phyloP scores from a whole-genome alignment of 2,113 vertebrate genomes.

The Nanger granti region DNA sequence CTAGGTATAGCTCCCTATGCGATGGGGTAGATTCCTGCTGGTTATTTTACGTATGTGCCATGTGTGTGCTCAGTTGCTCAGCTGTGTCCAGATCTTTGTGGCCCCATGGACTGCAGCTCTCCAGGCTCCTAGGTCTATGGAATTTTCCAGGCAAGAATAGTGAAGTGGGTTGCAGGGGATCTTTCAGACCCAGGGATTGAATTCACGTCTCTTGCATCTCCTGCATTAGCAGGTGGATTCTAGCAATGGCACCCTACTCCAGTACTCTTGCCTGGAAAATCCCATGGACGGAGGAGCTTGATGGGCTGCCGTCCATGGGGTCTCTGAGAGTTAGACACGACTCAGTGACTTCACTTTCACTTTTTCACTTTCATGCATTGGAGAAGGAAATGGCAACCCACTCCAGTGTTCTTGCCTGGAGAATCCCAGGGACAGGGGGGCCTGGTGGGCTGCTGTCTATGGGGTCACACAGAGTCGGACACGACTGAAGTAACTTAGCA shows the following conservation, averaged over 20 bases:
- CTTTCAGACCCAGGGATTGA: background rate
- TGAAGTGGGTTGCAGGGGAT: background rate
- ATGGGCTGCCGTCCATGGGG: too few relatives aligned
- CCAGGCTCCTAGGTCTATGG: background rate
- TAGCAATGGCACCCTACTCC: background rate
- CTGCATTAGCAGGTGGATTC: background rate
- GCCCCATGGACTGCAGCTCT: background rate
- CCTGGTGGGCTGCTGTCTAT: too few relatives aligned
- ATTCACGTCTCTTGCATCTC: background rate
- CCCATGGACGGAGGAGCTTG: too few relatives aligned
- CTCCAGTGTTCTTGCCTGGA: too few relatives aligned
- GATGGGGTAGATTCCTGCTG: background rate
- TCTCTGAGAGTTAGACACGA: too few relatives aligned
- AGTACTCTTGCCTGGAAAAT: too few relatives aligned
- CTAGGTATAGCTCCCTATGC: background rate
- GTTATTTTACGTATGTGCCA: background rate
- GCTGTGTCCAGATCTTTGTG: background rate
- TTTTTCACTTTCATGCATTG: too few relatives aligned
- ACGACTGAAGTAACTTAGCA: too few relatives aligned
- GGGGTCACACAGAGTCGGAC: too few relatives aligned
- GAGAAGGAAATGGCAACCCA: too few relatives aligned
- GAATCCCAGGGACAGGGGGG: too few relatives aligned
- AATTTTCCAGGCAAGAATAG: background rate
- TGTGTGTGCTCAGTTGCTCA: background rate
- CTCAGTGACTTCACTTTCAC: too few relatives aligned